A percentile compares a stretch with the other conserved stretches of the same genome.
Evolutionary conservation across 2,888 invertebrate species (phyloP).

Genomic region (Tenthredo mesomela): DNA sequence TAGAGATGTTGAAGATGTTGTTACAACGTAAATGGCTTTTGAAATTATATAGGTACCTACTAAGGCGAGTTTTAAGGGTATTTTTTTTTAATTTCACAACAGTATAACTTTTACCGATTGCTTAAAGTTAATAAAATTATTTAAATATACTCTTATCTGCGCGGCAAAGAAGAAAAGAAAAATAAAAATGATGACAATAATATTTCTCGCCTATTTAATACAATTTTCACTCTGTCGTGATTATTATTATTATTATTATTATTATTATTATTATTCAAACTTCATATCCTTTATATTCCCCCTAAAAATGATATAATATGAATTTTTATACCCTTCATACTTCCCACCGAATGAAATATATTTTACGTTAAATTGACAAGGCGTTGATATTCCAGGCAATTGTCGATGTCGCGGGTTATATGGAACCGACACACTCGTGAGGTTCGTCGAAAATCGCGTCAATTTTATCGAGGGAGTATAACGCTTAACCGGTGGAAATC

Average conservation of each 20-base stretch:
- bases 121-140: background rate
- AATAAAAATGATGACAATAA: background rate
- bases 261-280: background rate
- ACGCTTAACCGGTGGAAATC: conserved; percentile 9
- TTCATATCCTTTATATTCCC: background rate
- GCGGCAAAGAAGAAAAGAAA: background rate
- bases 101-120: background rate
- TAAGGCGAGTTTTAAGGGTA: conserved; percentile 4
- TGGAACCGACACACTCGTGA: conserved; percentile 9
- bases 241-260: background rate
- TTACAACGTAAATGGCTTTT: conserved; percentile 16
- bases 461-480: conserved; percentile 44
- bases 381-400: conserved; percentile 34
- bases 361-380: conserved; percentile 2
- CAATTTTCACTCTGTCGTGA: background rate
- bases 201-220: background rate
- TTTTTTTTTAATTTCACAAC: conserved; percentile 18
- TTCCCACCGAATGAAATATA: background rate
- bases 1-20: conserved; percentile 5
- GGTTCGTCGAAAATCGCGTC: conserved; percentile 39
- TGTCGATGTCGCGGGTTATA: conserved; percentile 25
- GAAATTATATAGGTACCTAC: conserved; percentile 39
- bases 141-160: conserved; percentile 9
- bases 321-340: background rate
- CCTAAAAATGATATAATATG: background rate